Percentiles rank a stretch among this genome's conserved stretches.
Evolutionary conservation across 2,797 vertebrate genomes (phyloP).

Genomic region (Coluber constrictor): DNA sequence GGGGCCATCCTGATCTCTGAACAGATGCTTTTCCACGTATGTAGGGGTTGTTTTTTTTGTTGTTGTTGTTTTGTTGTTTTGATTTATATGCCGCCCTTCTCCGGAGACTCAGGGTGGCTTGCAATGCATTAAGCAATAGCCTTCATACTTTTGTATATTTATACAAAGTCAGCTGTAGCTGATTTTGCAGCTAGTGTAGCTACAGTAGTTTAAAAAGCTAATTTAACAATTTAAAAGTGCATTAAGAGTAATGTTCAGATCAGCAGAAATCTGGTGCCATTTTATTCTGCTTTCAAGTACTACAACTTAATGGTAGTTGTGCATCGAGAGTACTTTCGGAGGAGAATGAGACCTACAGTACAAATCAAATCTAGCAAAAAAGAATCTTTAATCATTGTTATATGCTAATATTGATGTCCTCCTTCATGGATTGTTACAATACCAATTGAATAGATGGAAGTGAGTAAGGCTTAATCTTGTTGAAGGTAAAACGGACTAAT

Average conservation of each 20-base stretch:
- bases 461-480: neutral
- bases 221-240: neutral
- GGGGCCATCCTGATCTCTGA: neutral
- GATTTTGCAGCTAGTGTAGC: neutral
- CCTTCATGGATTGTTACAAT: neutral
- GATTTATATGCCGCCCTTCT: too few relatives aligned
- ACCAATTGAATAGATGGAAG: neutral
- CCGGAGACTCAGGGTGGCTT: too few relatives aligned
- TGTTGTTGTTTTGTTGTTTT: too few relatives aligned
- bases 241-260: neutral
- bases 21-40: neutral
- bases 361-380: neutral
- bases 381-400: neutral
- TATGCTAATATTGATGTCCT: neutral
- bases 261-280: neutral
- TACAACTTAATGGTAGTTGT: neutral
- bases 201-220: neutral
- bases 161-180: too few relatives aligned
- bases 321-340: neutral
- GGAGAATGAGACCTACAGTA: neutral
- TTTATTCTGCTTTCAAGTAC: neutral
- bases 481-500: neutral
- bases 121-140: too few relatives aligned
- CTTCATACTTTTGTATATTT: too few relatives aligned
- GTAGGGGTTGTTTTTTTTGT: neutral